Base-by-base conservation (phyloP, 2,888 invertebrate genomes). In the Dolichopus griseipennis region DNA sequence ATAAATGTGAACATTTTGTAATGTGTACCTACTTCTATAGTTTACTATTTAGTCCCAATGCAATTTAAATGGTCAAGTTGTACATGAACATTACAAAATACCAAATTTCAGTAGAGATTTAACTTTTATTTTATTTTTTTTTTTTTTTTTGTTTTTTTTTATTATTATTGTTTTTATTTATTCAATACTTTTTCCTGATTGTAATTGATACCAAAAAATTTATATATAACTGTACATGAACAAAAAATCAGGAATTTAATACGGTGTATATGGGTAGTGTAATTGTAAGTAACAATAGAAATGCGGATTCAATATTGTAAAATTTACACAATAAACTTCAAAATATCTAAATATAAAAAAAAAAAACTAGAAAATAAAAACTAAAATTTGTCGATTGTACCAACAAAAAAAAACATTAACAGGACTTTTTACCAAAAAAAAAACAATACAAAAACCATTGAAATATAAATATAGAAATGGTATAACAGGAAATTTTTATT, bases 281-380 rank as follows among this genome's bases (percentile, higher is more conserved):
- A 52, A 52, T 52, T 52, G 15, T 52, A 41, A 52, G 52, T 52
- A 52, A 52, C 52, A 52, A 52, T 52, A 52, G 52, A 52, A 52
- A 52, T 52, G 52, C n/a, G 52, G 52, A 52, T 52, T 52, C 52
- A 52, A 52, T 52, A 4, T 27, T 52, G 43, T 18, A 18, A 12
- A 52, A 52, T 52, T 52, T 52, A 52, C 52, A 52, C 52, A 52
- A 52, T 52, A 52, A 52, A 52, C n/a, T 52, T 15, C 9, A 18
- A 37, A 8, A 37, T 37, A 37, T 37, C 8, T 37, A 10, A 10
- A 37, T 8, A 12, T 8, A 37, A 10, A 37, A 10, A 10, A 37
- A 37, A 37, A 10, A 37, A 37, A 37, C 4, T 37, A 37, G 8
- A 37, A 37, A 34, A 5, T 7, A 34, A 37, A 37, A 27, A 27